Conservation (phyloP, 2,797 vertebrate species). For the Peromyscus nudipes region DNA sequence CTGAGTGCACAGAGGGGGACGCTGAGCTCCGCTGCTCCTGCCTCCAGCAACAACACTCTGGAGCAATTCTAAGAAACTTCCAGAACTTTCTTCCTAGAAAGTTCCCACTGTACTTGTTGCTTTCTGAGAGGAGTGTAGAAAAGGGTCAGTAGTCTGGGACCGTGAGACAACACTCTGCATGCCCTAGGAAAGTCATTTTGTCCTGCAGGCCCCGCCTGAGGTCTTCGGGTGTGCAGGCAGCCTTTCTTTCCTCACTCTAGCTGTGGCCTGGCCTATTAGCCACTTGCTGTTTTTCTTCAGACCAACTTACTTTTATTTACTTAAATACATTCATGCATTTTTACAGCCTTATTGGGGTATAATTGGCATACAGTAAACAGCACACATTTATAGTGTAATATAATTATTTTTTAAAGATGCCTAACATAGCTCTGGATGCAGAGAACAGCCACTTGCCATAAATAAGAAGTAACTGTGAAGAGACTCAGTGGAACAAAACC, state of each 20-base stretch:
- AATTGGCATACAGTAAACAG: constrained; percentile 31
- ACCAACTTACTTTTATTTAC: constrained; percentile 50
- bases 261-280: neutral
- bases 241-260: neutral
- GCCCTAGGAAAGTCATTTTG: neutral
- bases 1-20: neutral
- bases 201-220: neutral
- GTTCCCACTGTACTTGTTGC: neutral
- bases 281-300: neutral
- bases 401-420: constrained; percentile 69
- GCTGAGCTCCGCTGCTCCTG: neutral
- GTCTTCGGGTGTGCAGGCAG: accelerated
- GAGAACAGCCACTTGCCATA: constrained; percentile 39
- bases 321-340: constrained; percentile 13
- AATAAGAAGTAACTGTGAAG: constrained; percentile 28
- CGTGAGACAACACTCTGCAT: neutral
- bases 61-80: constrained; percentile 15
- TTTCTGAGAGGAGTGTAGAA: neutral
- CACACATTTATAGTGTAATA: neutral
- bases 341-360: constrained; percentile 43
- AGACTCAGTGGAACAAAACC: constrained; percentile 63
- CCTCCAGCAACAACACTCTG: neutral
- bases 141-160: neutral
- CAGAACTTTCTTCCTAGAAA: constrained; percentile 58
- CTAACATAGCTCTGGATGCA: neutral